Percentiles rank a stretch among this genome's conserved stretches.
These are phyloP conservation scores for Plagiodera versicolora DNA, from an alignment of 2,888 invertebrate genomes.

Conservation along the genomic window DNA sequence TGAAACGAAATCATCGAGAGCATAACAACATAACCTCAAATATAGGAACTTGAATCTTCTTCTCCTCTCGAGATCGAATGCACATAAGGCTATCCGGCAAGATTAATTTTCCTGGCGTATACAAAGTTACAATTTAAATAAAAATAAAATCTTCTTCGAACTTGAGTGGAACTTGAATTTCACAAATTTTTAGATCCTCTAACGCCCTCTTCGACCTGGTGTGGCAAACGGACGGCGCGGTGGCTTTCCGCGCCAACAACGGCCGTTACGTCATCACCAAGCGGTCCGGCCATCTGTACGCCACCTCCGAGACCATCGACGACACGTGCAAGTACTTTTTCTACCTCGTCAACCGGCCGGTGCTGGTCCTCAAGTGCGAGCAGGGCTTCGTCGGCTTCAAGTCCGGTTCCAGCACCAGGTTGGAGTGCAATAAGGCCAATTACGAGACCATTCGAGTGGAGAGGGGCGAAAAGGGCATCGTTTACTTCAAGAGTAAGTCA, in stretches of 20 bases:
- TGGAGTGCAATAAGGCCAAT: slow-evolving; percentile 94
- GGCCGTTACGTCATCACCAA: slow-evolving; percentile 93
- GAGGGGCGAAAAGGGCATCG: slow-evolving; percentile 84
- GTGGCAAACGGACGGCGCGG: slow-evolving; percentile 90
- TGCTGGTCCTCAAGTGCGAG: slow-evolving; percentile 91
- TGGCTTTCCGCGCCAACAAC: slow-evolving; percentile 91
- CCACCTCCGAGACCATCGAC: slow-evolving; percentile 76
- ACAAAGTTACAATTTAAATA: too few species aligned
- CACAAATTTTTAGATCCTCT: slow-evolving; percentile 73
- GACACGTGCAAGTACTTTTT: slow-evolving; percentile 93
- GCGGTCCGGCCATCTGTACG: slow-evolving; percentile 92
- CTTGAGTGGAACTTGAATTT: too few species aligned
- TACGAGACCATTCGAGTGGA: slow-evolving; percentile 93
- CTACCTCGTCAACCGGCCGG: slow-evolving; percentile 91
- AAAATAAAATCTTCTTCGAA: too few species aligned
- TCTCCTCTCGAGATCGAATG: too few species aligned
- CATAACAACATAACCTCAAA: too few species aligned
- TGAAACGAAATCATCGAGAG: too few species aligned
- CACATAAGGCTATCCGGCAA: too few species aligned
- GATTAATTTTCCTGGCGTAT: too few species aligned
- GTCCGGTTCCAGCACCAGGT: slow-evolving; percentile 71
- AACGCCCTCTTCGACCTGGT: slow-evolving; percentile 92
- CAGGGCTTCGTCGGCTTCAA: slow-evolving; percentile 96
- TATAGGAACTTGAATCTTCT: too few species aligned
- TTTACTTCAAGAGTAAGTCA: slow-evolving; percentile 82